Conservation (phyloP, 2,113 vertebrate species). For the Dicerorhinus sumatrensis region DNA sequence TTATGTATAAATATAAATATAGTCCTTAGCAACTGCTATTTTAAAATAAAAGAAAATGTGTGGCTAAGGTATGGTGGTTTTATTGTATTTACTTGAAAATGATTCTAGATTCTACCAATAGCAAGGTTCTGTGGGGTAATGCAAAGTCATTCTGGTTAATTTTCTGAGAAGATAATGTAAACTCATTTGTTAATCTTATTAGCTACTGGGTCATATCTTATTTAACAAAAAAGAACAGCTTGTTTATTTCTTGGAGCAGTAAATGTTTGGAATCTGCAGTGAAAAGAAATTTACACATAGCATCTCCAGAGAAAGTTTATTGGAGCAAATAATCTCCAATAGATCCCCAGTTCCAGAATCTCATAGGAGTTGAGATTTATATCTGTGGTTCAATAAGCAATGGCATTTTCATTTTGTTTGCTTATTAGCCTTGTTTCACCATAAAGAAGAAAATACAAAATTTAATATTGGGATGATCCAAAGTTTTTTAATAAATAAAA, state of each 20-base stretch:
- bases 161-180: not conserved
- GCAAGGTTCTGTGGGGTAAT: not conserved
- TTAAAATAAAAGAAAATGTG: not conserved
- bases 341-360: not conserved
- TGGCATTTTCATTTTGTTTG: constrained; percentile 41
- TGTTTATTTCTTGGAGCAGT: constrained; percentile 28
- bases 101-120: not conserved
- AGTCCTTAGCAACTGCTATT: not conserved
- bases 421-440: not conserved
- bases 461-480: not conserved
- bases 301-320: not conserved
- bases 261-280: constrained; percentile 37
- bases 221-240: not conserved
- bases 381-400: not conserved
- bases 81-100: not conserved
- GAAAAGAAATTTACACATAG: constrained; percentile 25
- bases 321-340: constrained; percentile 45
- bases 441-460: constrained; percentile 38
- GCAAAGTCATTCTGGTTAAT: not conserved
- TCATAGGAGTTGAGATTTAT: not conserved
- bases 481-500: constrained; percentile 35
- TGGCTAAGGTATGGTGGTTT: not conserved
- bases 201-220: not conserved
- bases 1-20: not conserved
- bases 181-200: not conserved